These are phyloP conservation scores for Capitulum mitella DNA, from an alignment of 2,888 invertebrate genomes.

Conservation along the genomic window DNA sequence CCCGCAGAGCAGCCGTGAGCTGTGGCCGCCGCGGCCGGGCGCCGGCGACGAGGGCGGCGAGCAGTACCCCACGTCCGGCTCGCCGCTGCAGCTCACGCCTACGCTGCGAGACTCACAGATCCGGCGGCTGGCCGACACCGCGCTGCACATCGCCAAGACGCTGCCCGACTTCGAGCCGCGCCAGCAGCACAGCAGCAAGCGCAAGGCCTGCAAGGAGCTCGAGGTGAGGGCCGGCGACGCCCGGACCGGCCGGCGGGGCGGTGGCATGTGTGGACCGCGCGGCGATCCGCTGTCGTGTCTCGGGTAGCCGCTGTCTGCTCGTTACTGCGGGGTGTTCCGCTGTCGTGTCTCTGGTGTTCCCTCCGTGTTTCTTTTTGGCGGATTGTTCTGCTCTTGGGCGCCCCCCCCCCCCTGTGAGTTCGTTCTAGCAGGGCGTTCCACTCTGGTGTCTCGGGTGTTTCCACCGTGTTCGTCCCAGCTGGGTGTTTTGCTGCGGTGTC, in stretches of 20 bases:
- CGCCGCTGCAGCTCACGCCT: conserved; percentile 55
- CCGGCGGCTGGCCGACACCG: conserved; percentile 69
- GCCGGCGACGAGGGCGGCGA: conserved; percentile 8
- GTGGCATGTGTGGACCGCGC: not conserved
- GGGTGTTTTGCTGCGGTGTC: too few relatives aligned
- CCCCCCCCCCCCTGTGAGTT: too few relatives aligned
- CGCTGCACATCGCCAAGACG: conserved; percentile 70
- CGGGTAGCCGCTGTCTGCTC: not conserved
- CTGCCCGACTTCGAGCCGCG: conserved; percentile 82
- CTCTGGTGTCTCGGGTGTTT: too few relatives aligned
- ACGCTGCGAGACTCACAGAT: conserved; percentile 75
- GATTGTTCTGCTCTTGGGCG: too few relatives aligned
- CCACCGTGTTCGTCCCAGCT: too few relatives aligned
- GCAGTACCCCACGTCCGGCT: conserved; percentile 39
- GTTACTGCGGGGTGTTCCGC: not conserved
- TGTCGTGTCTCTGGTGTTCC: not conserved
- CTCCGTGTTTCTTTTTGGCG: too few relatives aligned
- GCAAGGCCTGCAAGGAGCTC: conserved; percentile 79
- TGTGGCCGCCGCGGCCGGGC: conserved; percentile 3
- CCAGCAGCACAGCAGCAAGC: conserved; percentile 70
- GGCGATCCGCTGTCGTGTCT: not conserved
- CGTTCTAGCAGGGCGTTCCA: too few relatives aligned
- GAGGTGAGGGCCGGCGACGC: too few relatives aligned
- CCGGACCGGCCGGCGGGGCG: not conserved
- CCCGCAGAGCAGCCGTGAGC: not conserved